Evolutionary conservation across 2,113 vertebrate genomes (phyloP).

Genomic region (Muntiacus reevesi): DNA sequence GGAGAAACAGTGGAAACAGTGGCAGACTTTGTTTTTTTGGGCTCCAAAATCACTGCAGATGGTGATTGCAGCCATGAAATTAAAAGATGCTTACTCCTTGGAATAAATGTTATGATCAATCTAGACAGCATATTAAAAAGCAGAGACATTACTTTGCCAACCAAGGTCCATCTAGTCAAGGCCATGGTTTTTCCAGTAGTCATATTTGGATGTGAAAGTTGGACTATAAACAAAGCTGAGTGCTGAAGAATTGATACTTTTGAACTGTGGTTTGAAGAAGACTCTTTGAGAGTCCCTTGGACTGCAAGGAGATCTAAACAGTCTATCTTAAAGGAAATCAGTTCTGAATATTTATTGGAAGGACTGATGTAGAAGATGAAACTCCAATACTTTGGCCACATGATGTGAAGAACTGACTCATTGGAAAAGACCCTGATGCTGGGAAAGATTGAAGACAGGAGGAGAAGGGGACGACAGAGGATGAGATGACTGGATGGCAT

Average conservation of each 20-base stretch:
- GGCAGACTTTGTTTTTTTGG: neutral
- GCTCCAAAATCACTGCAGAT: neutral
- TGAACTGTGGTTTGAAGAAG: neutral
- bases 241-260: neutral
- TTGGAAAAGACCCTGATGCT: neutral
- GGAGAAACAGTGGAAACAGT: neutral
- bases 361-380: neutral
- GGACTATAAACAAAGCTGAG: neutral
- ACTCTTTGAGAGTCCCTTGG: neutral
- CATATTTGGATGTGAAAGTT: neutral
- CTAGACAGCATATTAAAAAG: neutral
- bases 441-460: accelerated
- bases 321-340: neutral
- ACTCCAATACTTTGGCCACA: neutral
- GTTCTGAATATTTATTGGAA: neutral
- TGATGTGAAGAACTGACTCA: neutral
- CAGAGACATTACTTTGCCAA: neutral
- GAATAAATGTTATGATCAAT: neutral
- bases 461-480: neutral
- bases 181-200: neutral
- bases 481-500: neutral
- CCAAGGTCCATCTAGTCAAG: accelerated
- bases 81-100: neutral
- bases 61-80: neutral
- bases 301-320: neutral